Conservation (phyloP, 2,113 vertebrate species). For the Sturnira hondurensis region DNA sequence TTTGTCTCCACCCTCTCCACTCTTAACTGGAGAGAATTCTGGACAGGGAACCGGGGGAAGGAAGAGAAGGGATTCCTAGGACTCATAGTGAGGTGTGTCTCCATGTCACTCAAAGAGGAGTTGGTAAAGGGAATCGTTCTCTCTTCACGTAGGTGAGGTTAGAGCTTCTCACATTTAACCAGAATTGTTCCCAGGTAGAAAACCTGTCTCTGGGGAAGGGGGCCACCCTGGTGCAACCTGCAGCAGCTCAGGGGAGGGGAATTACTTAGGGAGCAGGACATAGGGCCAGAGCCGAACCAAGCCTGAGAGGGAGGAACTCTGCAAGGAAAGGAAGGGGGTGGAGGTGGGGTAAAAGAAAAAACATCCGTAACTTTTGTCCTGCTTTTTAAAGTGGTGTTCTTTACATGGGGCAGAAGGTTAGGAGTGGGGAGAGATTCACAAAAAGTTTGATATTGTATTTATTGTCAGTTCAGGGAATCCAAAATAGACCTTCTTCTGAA, state of each 20-base stretch:
- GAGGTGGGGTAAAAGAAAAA: background rate
- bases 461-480: background rate
- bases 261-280: background rate
- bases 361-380: background rate
- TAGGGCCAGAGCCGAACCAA: background rate
- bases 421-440: background rate
- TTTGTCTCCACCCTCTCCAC: background rate
- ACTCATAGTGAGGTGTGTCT: background rate
- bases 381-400: background rate
- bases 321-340: background rate
- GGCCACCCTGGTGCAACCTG: background rate
- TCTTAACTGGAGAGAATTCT: background rate
- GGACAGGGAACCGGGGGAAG: background rate
- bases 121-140: background rate
- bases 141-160: background rate
- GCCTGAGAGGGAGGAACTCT: background rate
- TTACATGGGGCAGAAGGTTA: background rate
- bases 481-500: background rate
- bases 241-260: background rate
- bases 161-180: background rate
- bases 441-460: background rate
- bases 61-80: background rate
- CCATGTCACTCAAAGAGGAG: background rate
- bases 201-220: background rate
- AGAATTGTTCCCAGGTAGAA: background rate